Base-by-base conservation (phyloP, 2,888 invertebrate genomes). In the Rhogogaster chlorosoma region DNA sequence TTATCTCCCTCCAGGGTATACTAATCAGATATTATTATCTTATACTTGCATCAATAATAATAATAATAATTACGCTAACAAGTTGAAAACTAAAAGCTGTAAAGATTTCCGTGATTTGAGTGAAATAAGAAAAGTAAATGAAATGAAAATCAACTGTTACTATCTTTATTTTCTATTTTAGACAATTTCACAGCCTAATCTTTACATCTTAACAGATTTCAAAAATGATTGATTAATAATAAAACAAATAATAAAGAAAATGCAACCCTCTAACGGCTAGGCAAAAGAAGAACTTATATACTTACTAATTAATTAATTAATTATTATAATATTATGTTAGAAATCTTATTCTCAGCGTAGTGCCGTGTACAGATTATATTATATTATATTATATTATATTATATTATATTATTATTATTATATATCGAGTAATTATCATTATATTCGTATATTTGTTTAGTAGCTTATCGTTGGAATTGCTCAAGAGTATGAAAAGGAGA, bases 1-100 rank as follows among this genome's bases (percentile, higher is more conserved):
- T 89, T 89, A 86, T 90, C 87, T 90, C 89, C 88, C 88, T 90
- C 88, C 89, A 88, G 86, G 86, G 86, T 86, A 73, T 83, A 87
- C 87, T 87, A 84, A 86, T 85, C 84, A 80, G 61, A 87, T 87
- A 88, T 86, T 85, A 86, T 88, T 85, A 86, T 85, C 84, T 87
- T 89, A 87, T 86, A 86, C 88, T 49, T 70, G 85, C 86, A 88
- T 88, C 83, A 84, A 86, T 87, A 86, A 89, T 87, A 83, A 86
- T 88, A 87, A 42, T 61, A 80, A 80, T 80, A 61, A 80, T 26
- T 64, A 67, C 61, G 67, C 67, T 26, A 67, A 64, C 32, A 57
- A 80, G 36, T 77, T 53, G 26, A 61, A 80, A 61, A 61, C 80
- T 57, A 29, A 29, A 70, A 49, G 61, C 18, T 83, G 83, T 70